Conservation (phyloP, 2,797 vertebrate species). For the Etheostoma perlongum region DNA sequence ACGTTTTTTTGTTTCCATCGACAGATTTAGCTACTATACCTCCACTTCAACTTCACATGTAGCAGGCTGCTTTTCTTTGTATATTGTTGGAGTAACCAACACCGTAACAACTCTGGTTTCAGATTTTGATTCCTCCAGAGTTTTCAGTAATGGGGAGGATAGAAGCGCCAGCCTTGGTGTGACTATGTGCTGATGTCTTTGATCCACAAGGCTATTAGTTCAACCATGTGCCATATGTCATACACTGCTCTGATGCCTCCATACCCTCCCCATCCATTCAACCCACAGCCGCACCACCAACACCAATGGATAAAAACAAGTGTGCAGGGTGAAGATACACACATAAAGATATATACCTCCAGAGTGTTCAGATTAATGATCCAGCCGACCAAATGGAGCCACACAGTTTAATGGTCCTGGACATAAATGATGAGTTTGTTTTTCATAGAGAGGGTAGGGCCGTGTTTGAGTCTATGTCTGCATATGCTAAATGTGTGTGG, state of each 20-base stretch:
- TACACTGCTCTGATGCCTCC: slow-evolving; percentile 11
- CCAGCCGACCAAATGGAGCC: slow-evolving; percentile 42
- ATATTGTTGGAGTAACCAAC: background rate
- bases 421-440: slow-evolving; percentile 49
- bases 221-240: slow-evolving; percentile 37
- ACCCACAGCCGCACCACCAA: slow-evolving; percentile 1
- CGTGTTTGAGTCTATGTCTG: background rate
- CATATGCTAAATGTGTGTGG: background rate
- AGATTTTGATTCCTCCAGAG: slow-evolving; percentile 9
- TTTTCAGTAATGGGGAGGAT: slow-evolving; percentile 2
- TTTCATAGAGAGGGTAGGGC: slow-evolving; percentile 7
- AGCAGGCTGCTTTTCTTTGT: too few relatives aligned
- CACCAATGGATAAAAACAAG: slow-evolving; percentile 9
- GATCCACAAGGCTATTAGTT: slow-evolving; percentile 35
- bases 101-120: background rate
- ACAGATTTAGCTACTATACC: too few relatives aligned
- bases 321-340: background rate
- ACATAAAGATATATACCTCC: slow-evolving; percentile 10
- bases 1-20: too few relatives aligned
- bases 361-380: slow-evolving; percentile 53
- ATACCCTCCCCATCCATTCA: background rate
- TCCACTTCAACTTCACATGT: too few relatives aligned
- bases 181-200: slow-evolving; percentile 10
- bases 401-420: slow-evolving; percentile 47
- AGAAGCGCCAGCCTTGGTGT: slow-evolving; percentile 12